These are phyloP conservation scores for Neotoxoptera formosana DNA, from an alignment of 1,140 invertebrate genomes.

Conservation along the genomic window DNA sequence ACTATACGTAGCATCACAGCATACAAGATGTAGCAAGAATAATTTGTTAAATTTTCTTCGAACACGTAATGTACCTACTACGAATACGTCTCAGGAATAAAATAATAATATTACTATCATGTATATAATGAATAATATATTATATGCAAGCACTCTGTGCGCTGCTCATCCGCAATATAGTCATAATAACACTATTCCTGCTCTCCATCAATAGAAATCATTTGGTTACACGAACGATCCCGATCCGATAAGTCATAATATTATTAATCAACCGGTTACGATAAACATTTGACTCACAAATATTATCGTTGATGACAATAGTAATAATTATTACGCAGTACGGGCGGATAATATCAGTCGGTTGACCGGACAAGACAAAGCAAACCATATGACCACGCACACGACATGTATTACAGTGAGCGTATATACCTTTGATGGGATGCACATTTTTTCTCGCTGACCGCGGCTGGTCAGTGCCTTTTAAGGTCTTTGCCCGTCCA, in stretches of 20 bases:
- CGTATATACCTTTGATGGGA: neutral
- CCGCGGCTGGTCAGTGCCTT: neutral
- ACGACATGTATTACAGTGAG: neutral
- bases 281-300: constrained; percentile 36
- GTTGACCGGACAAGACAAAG: constrained; percentile 41
- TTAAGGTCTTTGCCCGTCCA: neutral
- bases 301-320: neutral
- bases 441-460: neutral
- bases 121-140: neutral
- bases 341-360: neutral
- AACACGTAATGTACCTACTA: no score
- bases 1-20: no score
- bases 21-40: no score
- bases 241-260: neutral
- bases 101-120: neutral
- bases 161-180: neutral
- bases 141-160: no score
- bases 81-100: no score
- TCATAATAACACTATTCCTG: neutral
- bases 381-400: neutral
- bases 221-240: neutral
- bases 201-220: neutral
- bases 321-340: constrained; percentile 33
- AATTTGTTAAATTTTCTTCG: no score
- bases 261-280: constrained; percentile 22